Base-by-base conservation (phyloP, 2,888 invertebrate genomes). In the Lacanobia wlatinum region DNA sequence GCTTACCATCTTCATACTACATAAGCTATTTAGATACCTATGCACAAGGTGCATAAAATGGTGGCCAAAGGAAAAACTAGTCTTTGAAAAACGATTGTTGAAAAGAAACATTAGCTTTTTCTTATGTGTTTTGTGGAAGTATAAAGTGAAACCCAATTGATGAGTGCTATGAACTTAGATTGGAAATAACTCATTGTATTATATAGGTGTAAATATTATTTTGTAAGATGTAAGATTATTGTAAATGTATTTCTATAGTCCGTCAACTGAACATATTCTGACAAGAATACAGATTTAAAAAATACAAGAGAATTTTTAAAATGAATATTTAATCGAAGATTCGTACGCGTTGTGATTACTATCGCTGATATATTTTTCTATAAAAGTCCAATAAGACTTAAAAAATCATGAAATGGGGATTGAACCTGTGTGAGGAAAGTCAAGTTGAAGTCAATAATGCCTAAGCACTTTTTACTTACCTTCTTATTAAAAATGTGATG, bases 11-110 rank as follows among this genome's bases (percentile, higher is more conserved):
- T 95, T 88, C 79, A 93, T 96, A 70, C 90, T 96, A 46, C 90
- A 96, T 73, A 91, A 88, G 80, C 82, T 96, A 56, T 95, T 96
- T 79, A 89, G 95, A 75, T 94, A 93, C 75, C 85, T 96, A 46
- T 93, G 95, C 82, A 95, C 95, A 1, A 89, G 93, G 68, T 95
- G 94, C 80, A 92, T 95, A 71, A 92, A 91, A 84, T 95, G 96
- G 94, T 94, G 93, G 93, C 93, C 95, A 0, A 93, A 90, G 78
- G 92, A 95, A 73, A 93, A 91, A 79, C 72, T 92, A 59, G 86
- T 92, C 68, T 92, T 93, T 55, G 95, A 96, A 83, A 94, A 94
- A 80, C 91, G 89, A 84, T 84, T 95, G 10, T 92, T 95, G 73
- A 92, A 89, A 86, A 92, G 91, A 82, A 93, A 94, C 79, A 87